Evolutionary conservation across 2,797 vertebrate species (phyloP).

Genomic region (Pipistrellus nathusii): DNA sequence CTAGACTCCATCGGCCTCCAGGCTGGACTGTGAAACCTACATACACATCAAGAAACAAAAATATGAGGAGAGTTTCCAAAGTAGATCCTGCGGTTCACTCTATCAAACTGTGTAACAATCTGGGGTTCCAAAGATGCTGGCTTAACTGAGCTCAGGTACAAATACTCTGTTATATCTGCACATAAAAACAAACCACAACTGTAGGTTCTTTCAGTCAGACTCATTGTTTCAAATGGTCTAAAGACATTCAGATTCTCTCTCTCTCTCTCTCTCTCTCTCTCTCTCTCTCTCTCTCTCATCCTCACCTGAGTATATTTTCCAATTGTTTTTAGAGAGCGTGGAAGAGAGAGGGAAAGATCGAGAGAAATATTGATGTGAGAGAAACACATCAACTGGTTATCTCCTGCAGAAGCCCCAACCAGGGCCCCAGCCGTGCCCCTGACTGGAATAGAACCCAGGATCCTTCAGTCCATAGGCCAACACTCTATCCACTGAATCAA

Average conservation of each 20-base stretch:
- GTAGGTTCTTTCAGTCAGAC: not conserved
- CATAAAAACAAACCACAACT: not conserved
- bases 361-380: no score
- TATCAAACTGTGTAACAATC: conserved; percentile 17
- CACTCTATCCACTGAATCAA: no score
- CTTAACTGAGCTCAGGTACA: conserved; percentile 30
- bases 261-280: no score
- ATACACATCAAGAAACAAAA: conserved; percentile 63
- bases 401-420: no score
- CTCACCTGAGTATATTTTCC: no score
- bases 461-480: no score
- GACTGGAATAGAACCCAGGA: no score
- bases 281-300: no score
- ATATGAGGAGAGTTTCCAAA: conserved; percentile 24
- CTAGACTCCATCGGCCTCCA: conserved; percentile 84
- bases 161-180: not conserved
- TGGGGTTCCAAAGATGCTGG: not conserved
- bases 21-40: conserved; percentile 82
- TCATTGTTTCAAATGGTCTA: not conserved
- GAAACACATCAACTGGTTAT: no score
- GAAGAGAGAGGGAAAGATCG: no score
- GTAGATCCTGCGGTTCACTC: not conserved
- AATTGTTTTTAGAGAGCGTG: no score
- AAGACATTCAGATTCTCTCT: not conserved
- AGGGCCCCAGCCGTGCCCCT: no score